Evolutionary conservation across 2,888 invertebrate genomes (phyloP).

Genomic region (Merodon equestris): DNA sequence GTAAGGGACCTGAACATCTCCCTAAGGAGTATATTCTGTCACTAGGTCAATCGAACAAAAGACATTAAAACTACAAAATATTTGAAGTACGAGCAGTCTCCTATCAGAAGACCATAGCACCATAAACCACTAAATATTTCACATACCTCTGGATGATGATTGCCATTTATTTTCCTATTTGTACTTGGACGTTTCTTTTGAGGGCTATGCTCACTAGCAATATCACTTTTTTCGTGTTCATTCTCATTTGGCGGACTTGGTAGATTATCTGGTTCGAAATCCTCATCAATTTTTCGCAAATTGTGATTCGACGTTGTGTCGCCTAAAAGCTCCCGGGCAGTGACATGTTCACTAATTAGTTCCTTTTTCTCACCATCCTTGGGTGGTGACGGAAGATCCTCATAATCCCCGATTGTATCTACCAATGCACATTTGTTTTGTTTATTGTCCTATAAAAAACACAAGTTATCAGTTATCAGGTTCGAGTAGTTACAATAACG

Average conservation of each 20-base stretch:
- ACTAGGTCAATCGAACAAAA: no score
- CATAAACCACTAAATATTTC: background rate
- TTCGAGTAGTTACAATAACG: no score
- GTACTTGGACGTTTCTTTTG: slow-evolving; percentile 46
- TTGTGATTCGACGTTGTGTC: slow-evolving; percentile 53
- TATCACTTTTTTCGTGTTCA: slow-evolving; percentile 33
- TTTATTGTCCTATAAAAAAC: slow-evolving; percentile 63
- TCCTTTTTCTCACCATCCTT: slow-evolving; percentile 35
- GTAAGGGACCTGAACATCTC: no score
- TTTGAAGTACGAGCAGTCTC: background rate
- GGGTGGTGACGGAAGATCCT: slow-evolving; percentile 43
- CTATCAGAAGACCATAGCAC: background rate
- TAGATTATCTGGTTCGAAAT: slow-evolving; percentile 56
- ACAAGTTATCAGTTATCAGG: no score
- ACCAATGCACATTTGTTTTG: slow-evolving; percentile 60
- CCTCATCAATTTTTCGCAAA: slow-evolving; percentile 61
- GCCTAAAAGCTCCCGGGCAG: slow-evolving; percentile 39
- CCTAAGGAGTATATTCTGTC: no score
- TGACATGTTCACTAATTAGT: slow-evolving; percentile 35
- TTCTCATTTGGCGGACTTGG: slow-evolving; percentile 49
- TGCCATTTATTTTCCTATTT: slow-evolving; percentile 39
- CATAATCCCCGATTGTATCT: slow-evolving; percentile 42
- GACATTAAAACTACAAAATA: background rate
- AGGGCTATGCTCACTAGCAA: slow-evolving; percentile 45
- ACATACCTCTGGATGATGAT: slow-evolving; percentile 52